Evolutionary conservation across 2,797 vertebrate species (phyloP), one percentile per base, ranked within the genome.

Genomic region (Paramormyrops hopkinsi): DNA sequence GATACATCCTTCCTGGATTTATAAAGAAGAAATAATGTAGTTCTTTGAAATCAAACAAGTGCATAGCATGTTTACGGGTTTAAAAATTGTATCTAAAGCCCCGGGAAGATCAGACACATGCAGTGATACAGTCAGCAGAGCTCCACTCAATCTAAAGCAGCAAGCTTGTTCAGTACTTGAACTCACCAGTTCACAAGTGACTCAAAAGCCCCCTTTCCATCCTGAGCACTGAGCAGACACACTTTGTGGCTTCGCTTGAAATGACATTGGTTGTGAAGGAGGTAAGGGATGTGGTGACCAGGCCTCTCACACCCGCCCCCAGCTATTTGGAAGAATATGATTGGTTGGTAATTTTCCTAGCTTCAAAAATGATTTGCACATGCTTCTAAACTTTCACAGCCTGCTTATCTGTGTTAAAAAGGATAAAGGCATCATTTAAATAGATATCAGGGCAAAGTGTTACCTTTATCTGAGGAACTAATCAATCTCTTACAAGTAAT

Each of bases 121-220:
- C 5, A 79, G 59, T 89, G 19, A 83, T 29, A 86, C 12, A 88
- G 62, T 33, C 46, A 33, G 54, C 59, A 87, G 51, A 88, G 65
- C 6, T 59, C n/a, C 73, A 73, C 29, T 48, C 88, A 88, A 88
- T 89, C 29, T 76, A 5, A 0, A 82, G 90, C 90, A 88, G 14
- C 14, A 44, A 37, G 91, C 46, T 90, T 86, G 44, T 89, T 91
- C 65, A 86, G 56, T 89, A 5, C 88, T 89, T 88, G 84, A 53
- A 94, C 95, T 94, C 94, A 96, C 95, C 94, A 7, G 53, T 87
- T 91, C 85, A 91, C 93, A 87, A 92, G 91, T 92, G 91, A 93
- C 90, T 92, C 89, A 92, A 11, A 79, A n/a, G 88, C 89, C 88
- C 85, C 87, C 88, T 92, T 90, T 92, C 92, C 88, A 86, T 92